Percentiles rank a stretch among this genome's conserved stretches.
phyloP scores from a whole-genome alignment of 2,797 vertebrate genomes.

The Meriones psammophilus region DNA sequence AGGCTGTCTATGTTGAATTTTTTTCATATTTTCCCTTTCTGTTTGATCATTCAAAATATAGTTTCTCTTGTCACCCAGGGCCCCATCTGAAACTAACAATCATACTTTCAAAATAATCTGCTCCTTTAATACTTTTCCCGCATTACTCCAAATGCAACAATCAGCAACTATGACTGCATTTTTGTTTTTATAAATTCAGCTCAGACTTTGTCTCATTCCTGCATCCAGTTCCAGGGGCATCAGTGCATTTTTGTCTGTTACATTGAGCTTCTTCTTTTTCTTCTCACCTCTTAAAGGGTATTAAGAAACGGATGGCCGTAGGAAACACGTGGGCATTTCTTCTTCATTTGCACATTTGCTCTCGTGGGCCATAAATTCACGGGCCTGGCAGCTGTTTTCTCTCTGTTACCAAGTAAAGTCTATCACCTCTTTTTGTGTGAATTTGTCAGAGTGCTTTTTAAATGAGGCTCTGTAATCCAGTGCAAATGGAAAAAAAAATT shows the following conservation, averaged over 20 bases:
- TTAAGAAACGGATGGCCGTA: neutral
- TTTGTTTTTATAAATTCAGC: conserved; percentile 29
- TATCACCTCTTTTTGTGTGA: conserved; percentile 62
- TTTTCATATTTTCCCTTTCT: conserved; percentile 19
- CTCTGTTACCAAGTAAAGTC: conserved; percentile 56
- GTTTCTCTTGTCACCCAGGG: neutral
- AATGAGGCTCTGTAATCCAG: conserved; percentile 74
- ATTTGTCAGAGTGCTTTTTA: conserved; percentile 73
- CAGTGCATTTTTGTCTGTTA: neutral
- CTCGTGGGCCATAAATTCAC: neutral
- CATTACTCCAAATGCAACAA: neutral
- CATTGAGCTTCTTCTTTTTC: neutral
- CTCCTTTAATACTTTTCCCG: neutral
- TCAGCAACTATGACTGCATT: neutral
- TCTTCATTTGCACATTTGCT: neutral
- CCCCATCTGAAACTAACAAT: conserved; percentile 46
- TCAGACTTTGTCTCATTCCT: conserved; percentile 2
- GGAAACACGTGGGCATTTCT: neutral
- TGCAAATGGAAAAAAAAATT: conserved; percentile 77
- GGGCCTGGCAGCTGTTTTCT: conserved; percentile 19
- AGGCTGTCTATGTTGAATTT: neutral
- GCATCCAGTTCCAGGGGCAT: neutral
- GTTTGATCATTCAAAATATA: conserved; percentile 2
- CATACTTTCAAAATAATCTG: neutral
- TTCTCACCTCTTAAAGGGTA: neutral